Conservation (phyloP, 2,797 vertebrate genomes). For the Hipposideros larvatus region DNA sequence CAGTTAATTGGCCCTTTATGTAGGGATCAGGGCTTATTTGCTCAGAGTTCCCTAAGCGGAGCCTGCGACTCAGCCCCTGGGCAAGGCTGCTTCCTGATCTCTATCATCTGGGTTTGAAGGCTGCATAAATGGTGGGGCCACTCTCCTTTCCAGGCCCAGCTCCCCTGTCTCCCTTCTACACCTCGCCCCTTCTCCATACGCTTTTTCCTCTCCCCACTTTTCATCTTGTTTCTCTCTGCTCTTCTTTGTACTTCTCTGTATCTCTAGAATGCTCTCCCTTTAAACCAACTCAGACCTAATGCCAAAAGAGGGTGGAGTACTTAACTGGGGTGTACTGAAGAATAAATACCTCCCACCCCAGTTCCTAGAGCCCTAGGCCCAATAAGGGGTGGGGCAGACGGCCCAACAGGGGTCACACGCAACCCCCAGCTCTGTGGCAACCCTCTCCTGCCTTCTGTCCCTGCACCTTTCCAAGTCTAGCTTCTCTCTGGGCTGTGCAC, state of each 20-base stretch:
- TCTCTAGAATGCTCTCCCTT: neutral
- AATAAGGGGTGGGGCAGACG: neutral
- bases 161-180: neutral
- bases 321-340: neutral
- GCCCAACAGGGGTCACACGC: neutral
- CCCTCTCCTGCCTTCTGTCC: neutral
- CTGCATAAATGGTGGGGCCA: neutral
- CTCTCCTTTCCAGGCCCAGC: neutral
- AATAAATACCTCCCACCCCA: neutral
- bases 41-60: conserved; percentile 88
- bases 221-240: neutral
- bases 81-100: conserved; percentile 55
- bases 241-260: neutral
- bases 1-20: conserved; percentile 97
- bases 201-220: too few relatives aligned
- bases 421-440: neutral
- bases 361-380: neutral
- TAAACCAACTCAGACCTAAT: neutral
- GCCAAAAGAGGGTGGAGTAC: neutral
- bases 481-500: neutral
- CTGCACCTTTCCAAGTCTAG: neutral
- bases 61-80: conserved; percentile 55
- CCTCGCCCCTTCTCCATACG: neutral
- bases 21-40: conserved; percentile 94
- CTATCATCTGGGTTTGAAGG: conserved; percentile 47